Percentiles rank a stretch among this genome's conserved stretches.
These are phyloP conservation scores for Mus spicilegus DNA, from an alignment of 2,113 vertebrate species.

Conservation along the genomic window DNA sequence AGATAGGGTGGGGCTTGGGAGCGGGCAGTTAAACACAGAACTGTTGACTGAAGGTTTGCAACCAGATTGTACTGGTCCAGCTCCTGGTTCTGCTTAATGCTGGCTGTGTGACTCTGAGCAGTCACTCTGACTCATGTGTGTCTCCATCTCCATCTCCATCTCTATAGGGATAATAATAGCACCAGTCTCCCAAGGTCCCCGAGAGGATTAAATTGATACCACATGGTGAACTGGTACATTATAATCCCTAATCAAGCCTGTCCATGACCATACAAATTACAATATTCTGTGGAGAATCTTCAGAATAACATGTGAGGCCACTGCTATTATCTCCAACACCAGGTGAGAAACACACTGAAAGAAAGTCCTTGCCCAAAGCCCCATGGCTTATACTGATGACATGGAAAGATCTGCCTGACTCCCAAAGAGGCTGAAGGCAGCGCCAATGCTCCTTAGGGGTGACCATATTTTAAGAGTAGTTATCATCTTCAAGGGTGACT, in stretches of 20 bases:
- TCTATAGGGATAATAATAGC: neutral
- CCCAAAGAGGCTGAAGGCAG: neutral
- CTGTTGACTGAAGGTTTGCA: neutral
- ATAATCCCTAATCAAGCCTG: neutral
- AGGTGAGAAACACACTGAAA: slow-evolving; percentile 7
- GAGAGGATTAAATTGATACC: neutral
- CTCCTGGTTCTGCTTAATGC: neutral
- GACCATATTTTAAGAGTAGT: neutral
- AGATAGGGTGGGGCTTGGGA: too few relatives aligned
- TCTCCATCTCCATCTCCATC: neutral
- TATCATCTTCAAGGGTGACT: neutral
- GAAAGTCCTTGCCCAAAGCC: neutral
- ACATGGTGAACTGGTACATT: neutral
- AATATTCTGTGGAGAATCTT: neutral
- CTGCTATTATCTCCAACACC: neutral
- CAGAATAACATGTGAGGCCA: neutral
- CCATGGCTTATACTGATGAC: neutral
- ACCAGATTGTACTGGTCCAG: neutral
- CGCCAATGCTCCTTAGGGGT: neutral
- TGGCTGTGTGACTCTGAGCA: neutral
- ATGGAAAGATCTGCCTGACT: neutral
- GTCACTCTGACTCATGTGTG: neutral
- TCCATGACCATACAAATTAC: neutral
- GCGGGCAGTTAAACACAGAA: neutral
- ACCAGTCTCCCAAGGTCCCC: neutral